phyloP scores from a whole-genome alignment of 92 coral and sea anemone genomes.

The Meandrina meandrites region DNA sequence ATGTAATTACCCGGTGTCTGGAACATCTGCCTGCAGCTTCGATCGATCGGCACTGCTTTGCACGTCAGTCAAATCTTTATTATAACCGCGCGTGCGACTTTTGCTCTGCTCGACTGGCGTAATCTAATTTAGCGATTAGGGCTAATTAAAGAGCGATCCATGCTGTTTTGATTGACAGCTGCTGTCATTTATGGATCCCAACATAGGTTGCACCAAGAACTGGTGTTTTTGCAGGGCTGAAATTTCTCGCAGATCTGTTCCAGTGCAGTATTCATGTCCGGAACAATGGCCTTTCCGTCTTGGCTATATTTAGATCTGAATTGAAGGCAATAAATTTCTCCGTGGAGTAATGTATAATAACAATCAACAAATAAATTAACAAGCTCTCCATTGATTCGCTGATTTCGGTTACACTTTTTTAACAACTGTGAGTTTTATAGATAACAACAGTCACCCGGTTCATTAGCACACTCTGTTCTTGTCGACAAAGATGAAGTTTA shows the following conservation, averaged over 20 bases:
- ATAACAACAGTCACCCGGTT: slow-evolving; percentile 1
- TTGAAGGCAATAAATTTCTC: not conserved
- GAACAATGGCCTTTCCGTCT: not conserved
- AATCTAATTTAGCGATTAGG: slow-evolving; percentile 34
- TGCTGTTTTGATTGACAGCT: slow-evolving; percentile 17
- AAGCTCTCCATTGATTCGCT: not conserved
- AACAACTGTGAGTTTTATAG: slow-evolving; percentile 12
- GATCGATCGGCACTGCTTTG: slow-evolving; percentile 1
- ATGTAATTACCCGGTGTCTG: slow-evolving; percentile 20
- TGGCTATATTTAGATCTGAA: not conserved
- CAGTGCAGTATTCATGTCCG: no score
- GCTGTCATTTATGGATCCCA: slow-evolving; percentile 12
- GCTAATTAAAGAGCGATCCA: slow-evolving; percentile 39
- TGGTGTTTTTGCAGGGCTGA: not conserved
- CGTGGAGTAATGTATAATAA: not conserved
- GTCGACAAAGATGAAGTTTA: not conserved
- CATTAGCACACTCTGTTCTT: not conserved
- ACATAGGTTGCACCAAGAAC: not conserved
- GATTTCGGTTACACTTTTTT: not conserved
- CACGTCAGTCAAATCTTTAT: slow-evolving; percentile 20
- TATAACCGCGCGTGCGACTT: slow-evolving; percentile 7
- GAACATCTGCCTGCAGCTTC: slow-evolving; percentile 28
- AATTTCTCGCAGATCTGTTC: no score
- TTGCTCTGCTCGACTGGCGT: not conserved
- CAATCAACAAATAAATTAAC: slow-evolving; percentile 19